phyloP scores from a whole-genome alignment of 2,797 vertebrate species.

The Myotis daubentonii region DNA sequence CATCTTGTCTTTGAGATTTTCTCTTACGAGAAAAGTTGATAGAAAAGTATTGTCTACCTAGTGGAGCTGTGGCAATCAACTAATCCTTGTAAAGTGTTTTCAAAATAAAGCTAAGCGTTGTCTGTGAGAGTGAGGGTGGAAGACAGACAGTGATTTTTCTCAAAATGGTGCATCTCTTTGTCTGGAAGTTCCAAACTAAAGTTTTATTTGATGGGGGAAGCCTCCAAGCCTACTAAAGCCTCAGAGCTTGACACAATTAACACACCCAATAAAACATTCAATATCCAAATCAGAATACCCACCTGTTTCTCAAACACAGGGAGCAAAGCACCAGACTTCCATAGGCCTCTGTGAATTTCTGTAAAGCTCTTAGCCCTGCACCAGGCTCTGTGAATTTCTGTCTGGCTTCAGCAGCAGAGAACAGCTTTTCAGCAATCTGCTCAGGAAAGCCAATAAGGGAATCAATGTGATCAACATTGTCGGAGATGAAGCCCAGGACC shows the following conservation, averaged over 20 bases:
- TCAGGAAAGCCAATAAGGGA: slow-evolving; percentile 96
- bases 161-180: not conserved
- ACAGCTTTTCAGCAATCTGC: slow-evolving; percentile 95
- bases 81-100: not conserved
- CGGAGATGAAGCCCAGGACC: slow-evolving; percentile 92
- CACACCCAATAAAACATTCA: not conserved
- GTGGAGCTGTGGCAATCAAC: not conserved
- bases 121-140: not conserved
- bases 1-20: slow-evolving; percentile 27
- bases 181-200: slow-evolving; percentile 3
- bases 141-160: not conserved
- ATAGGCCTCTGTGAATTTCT: slow-evolving; percentile 94
- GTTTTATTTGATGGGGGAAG: not conserved
- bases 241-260: not conserved
- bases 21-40: slow-evolving; percentile 38
- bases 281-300: slow-evolving; percentile 49
- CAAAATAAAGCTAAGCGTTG: not conserved
- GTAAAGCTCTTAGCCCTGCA: slow-evolving; percentile 89
- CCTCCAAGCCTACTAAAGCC: not conserved
- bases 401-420: slow-evolving; percentile 93
- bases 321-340: slow-evolving; percentile 93
- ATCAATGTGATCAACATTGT: slow-evolving; percentile 95
- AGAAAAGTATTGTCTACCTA: slow-evolving; percentile 45
- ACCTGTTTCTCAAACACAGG: slow-evolving; percentile 94
- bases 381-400: slow-evolving; percentile 92